Conservation (phyloP, 1,140 invertebrate species). For the Eriocheir sinensis region DNA sequence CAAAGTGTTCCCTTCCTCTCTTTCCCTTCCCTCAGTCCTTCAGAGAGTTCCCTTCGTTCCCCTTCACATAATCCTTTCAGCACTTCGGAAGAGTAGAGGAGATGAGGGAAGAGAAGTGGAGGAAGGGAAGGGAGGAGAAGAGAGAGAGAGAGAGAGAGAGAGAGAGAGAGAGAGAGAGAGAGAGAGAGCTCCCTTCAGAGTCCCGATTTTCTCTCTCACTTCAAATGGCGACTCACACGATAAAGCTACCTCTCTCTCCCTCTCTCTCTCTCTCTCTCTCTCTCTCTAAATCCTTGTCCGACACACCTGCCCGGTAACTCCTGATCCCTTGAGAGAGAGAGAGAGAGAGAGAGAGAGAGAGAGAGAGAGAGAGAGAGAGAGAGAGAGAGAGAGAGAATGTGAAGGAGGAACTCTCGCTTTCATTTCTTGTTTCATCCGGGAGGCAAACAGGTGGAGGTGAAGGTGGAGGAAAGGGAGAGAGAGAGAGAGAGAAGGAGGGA, state of each 20-base stretch:
- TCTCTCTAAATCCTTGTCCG: no score
- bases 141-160: background rate
- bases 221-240: no score
- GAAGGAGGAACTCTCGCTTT: background rate
- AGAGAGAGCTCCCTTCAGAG: background rate
- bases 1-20: no score
- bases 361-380: constrained; percentile 22
- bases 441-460: constrained; percentile 12
- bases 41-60: no score
- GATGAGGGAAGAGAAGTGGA: background rate
- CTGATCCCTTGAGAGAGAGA: background rate
- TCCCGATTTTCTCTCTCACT: no score
- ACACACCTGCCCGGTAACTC: background rate
- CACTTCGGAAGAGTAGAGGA: background rate
- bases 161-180: background rate
- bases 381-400: background rate
- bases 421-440: constrained; percentile 1
- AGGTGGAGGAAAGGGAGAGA: background rate
- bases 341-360: constrained; percentile 22
- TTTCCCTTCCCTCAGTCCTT: no score
- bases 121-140: background rate
- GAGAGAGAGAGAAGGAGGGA: background rate
- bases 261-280: no score
- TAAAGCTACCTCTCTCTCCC: no score
- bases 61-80: no score